Base-by-base conservation (phyloP, 2,797 vertebrate genomes). In the Lutra lutra region DNA sequence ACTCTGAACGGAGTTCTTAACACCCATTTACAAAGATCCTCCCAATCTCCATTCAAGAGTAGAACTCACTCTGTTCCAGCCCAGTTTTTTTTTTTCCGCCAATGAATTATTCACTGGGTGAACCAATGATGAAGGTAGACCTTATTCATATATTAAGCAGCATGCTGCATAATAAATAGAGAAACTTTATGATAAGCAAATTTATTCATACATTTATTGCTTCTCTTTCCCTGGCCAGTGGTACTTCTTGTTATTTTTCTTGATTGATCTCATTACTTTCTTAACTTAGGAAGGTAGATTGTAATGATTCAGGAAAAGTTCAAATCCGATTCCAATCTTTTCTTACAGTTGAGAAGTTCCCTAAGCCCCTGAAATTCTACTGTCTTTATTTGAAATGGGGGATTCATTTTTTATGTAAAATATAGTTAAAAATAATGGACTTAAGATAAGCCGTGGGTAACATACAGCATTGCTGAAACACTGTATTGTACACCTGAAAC, bases 91-190 rank as follows among this genome's bases (percentile, higher is more conserved):
- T 25, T 27, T 20, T 20, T 13, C 38, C 5, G 2, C 11, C 7
- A 82, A 77, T 32, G 40, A 40, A 32, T 62, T 8, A 15, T 2
- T 70, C 43, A 25, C 48, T 82, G 4, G 21, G 6, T 32, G 58
- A 90, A 23, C 29, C 75, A 38, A 2, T 14, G 18, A 48, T 27
- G n/a, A 21, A n/a, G 18, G 21, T 10, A 9, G n/a, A 2, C 27
- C 15, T 84, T 20, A 2, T 13, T 7, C 68, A 54, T 27, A 7
- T 38, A 56, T 1, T 7, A 21, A 75, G 60, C 11, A 72, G 32
- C 23, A 4, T 1, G 8, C 1, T 4, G 1, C 18, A 7, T 11
- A 10, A 27, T 12, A 17, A 83, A 21, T 32, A 20, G 40, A 9
- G 35, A 10, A 4, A 2, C n/a, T 29, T 15, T 15, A 46, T 10